Evolutionary conservation across 2,113 vertebrate genomes (phyloP).

Genomic region (Nycticorax nycticorax): DNA sequence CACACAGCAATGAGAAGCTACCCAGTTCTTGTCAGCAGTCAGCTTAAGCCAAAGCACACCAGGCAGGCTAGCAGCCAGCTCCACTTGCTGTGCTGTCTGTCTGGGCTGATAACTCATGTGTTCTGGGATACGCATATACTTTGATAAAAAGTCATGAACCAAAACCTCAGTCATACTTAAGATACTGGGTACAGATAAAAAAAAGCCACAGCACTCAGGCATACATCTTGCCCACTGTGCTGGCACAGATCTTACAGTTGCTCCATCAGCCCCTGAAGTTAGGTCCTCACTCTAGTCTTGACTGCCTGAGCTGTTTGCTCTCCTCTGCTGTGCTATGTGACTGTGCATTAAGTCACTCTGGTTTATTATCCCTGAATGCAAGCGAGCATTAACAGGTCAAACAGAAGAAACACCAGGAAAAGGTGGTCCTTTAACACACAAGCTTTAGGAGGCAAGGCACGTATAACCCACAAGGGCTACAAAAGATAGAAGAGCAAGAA

Average conservation of each 20-base stretch:
- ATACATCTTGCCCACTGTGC: not conserved
- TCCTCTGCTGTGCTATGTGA: not conserved
- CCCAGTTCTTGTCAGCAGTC: not conserved
- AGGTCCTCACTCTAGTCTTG: not conserved
- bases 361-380: not conserved
- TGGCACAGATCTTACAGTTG: not conserved
- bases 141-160: not conserved
- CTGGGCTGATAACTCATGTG: not conserved
- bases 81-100: not conserved
- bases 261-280: not conserved
- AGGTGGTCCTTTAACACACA: not conserved
- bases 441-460: not conserved
- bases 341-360: not conserved
- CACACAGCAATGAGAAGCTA: not conserved
- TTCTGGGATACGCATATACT: not conserved
- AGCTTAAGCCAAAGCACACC: not conserved
- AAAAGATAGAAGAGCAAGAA: not conserved
- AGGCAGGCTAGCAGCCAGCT: not conserved
- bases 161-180: not conserved
- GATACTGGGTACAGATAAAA: not conserved
- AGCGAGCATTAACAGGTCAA: not conserved
- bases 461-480: not conserved
- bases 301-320: not conserved
- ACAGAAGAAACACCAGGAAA: not conserved
- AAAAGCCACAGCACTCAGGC: not conserved